Conservation (phyloP, 2,797 vertebrate species). For the Chelmon rostratus region DNA sequence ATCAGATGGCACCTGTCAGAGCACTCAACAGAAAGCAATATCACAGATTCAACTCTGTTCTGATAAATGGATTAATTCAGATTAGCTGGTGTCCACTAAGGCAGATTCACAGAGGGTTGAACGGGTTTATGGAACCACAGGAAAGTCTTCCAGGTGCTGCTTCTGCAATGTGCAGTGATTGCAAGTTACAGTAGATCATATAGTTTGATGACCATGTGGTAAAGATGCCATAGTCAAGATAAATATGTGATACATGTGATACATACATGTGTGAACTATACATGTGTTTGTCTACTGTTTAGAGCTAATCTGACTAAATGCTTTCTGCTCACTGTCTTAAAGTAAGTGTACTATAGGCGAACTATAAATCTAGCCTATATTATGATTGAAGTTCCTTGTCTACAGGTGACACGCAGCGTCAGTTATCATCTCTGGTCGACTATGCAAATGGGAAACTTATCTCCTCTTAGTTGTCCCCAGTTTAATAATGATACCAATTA, state of each 20-base stretch:
- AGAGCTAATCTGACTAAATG: conserved; percentile 38
- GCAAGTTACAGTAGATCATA: neutral
- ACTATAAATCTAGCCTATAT: conserved; percentile 41
- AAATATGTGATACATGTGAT: neutral
- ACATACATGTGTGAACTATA: too few species aligned
- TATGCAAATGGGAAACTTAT: conserved; percentile 79
- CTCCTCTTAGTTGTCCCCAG: conserved; percentile 65
- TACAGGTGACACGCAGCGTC: conserved; percentile 51
- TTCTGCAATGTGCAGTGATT: neutral
- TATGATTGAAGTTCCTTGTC: conserved; percentile 54
- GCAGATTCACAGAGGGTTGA: conserved; percentile 14
- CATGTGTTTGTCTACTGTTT: neutral
- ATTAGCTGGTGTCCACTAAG: conserved; percentile 59
- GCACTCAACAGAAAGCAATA: conserved; percentile 47
- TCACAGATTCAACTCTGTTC: conserved; percentile 41
- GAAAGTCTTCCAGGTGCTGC: conserved; percentile 27
- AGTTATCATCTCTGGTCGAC: conserved; percentile 62
- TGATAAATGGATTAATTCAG: conserved; percentile 65
- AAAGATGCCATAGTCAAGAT: neutral
- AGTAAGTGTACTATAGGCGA: conserved; percentile 26
- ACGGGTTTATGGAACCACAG: conserved; percentile 12
- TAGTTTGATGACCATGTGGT: conserved; percentile 29
- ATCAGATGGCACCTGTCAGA: conserved; percentile 62
- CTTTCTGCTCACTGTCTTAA: conserved; percentile 25
- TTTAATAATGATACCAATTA: conserved; percentile 84